phyloP scores from a whole-genome alignment of 35 echinoderm and acorn worm species.

The Patiria miniata region DNA sequence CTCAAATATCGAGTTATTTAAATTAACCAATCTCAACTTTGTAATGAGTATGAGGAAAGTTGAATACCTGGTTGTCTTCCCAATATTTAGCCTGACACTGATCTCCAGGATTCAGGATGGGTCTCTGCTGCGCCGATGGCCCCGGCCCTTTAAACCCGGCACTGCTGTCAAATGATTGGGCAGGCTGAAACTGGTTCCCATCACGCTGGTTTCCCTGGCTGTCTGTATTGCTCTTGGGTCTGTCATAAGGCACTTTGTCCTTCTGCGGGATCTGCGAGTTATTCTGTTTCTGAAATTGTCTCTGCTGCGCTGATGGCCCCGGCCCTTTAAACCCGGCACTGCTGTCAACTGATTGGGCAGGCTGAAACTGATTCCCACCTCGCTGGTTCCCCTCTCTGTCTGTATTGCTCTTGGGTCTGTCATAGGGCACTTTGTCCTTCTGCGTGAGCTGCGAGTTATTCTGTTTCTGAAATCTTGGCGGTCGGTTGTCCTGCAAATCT shows the following conservation, averaged over 20 bases:
- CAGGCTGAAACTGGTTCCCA: not conserved
- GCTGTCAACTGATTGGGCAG: not conserved
- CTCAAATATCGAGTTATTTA: too few species aligned
- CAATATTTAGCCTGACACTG: slow-evolving; percentile 90
- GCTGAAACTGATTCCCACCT: not conserved
- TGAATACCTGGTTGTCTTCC: slow-evolving; percentile 78
- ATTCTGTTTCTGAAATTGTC: slow-evolving; percentile 29
- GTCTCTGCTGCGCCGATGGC: not conserved
- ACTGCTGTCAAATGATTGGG: not conserved
- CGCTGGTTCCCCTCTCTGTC: too few species aligned
- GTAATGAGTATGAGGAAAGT: too few species aligned
- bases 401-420: not conserved
- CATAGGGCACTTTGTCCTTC: not conserved
- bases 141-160: not conserved
- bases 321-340: not conserved
- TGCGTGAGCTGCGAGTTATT: not conserved
- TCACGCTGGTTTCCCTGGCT: too few species aligned
- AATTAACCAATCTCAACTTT: too few species aligned
- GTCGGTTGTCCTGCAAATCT: not conserved
- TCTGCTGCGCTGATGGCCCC: not conserved
- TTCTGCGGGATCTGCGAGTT: not conserved
- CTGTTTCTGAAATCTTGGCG: slow-evolving; percentile 36
- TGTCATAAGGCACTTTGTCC: slow-evolving; percentile 1
- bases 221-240: too few species aligned
- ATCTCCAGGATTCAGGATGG: slow-evolving; percentile 54